Conservation (phyloP, 2,113 vertebrate genomes). For the Rhea americana region DNA sequence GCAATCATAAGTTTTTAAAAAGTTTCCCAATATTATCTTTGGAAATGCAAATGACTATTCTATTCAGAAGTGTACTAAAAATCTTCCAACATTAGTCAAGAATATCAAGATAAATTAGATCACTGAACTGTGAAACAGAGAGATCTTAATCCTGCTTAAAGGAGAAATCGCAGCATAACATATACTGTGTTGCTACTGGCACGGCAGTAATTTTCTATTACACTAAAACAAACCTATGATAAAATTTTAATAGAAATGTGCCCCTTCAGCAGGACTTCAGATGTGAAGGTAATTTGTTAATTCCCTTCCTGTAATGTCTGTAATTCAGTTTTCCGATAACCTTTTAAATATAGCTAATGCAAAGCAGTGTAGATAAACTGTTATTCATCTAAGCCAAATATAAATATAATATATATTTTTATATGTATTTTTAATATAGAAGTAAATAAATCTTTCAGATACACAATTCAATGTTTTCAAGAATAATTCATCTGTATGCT, state of each 20-base stretch:
- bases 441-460: too few species aligned
- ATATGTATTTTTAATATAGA: too few species aligned
- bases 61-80: neutral
- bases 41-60: neutral
- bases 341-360: neutral
- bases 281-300: neutral
- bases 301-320: neutral
- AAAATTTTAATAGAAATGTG: neutral
- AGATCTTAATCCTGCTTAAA: neutral
- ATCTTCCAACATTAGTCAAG: neutral
- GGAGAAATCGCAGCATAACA: neutral
- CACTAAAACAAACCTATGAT: neutral
- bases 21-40: neutral
- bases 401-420: too few species aligned
- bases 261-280: neutral
- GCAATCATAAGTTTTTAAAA: neutral
- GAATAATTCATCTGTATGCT: neutral
- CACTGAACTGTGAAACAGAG: neutral
- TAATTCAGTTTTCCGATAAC: neutral
- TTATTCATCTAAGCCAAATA: neutral
- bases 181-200: neutral
- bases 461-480: neutral
- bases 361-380: neutral
- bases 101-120: neutral
- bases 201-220: neutral